phyloP scores from a whole-genome alignment of 2,113 vertebrate genomes.

The Chaetodon auriga region DNA sequence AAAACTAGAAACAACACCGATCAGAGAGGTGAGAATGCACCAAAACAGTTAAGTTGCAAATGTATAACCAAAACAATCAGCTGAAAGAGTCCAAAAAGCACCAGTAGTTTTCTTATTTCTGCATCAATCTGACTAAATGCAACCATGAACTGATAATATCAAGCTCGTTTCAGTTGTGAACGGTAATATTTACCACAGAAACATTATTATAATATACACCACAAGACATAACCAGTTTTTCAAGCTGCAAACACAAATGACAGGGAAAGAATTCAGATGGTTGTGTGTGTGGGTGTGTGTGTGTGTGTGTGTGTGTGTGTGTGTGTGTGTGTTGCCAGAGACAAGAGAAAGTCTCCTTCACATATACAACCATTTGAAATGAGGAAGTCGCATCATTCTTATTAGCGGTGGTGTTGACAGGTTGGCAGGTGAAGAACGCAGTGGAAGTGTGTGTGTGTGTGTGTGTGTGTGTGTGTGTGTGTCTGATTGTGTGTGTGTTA shows the following conservation, averaged over 20 bases:
- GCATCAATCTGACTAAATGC: neutral
- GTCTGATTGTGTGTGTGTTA: neutral
- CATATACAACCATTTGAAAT: constrained; percentile 27
- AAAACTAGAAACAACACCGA: no score
- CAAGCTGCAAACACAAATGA: neutral
- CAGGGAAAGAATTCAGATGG: neutral
- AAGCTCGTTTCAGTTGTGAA: neutral
- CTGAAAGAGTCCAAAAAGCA: no score
- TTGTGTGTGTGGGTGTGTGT: neutral
- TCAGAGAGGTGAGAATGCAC: no score
- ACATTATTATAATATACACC: neutral
- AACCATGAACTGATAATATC: neutral
- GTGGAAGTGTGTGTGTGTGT: neutral
- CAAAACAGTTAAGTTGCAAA: no score
- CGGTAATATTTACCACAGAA: neutral
- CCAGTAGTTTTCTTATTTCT: neutral
- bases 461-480: neutral
- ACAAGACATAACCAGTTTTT: neutral
- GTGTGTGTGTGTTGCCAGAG: neutral
- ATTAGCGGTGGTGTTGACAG: constrained; percentile 48
- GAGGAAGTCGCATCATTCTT: constrained; percentile 14
- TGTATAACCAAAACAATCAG: no score
- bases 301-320: neutral
- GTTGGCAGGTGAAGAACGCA: constrained; percentile 42
- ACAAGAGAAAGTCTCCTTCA: constrained; percentile 7